Evolutionary conservation across 1,140 invertebrate genomes (phyloP), one percentile per base, ranked within the genome.

Genomic region (Zaprionus vittiger): DNA sequence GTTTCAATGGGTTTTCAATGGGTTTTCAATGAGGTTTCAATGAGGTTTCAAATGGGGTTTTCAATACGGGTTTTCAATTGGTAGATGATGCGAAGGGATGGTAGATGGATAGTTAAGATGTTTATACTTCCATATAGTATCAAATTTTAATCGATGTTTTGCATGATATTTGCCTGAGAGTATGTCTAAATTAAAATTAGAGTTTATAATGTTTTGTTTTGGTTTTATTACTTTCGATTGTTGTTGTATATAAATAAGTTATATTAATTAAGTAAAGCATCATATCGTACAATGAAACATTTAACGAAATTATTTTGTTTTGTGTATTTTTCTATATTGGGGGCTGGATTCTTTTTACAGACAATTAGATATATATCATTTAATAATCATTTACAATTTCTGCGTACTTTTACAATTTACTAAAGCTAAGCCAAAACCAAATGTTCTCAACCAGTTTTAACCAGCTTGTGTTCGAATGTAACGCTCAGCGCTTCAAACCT

Each of bases 221-320:
- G 69, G 63, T 73, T 77, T 77, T 73, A 77, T 73, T 77, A 73
- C 55, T 73, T 77, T 77, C 73, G 68, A 22, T 52, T 77, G 61
- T 85, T 83, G 81, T 79, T 87, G 81, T 79, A 86, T 79, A 86
- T 85, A 84, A 80, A 77, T 85, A 86, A 86, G 76, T 86, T 83
- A 84, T 85, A 82, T 47, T 47, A 77, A 80, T 79, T 75, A 79
- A 78, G 22, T 90, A 85, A 90, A 90, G 82, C 85, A 90, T 79
- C 68, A 78, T 89, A 90, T 90, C 73, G 84, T 91, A 91, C 87
- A 92, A 92, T 92, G 91, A 92, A 92, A 92, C 91, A 92, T 92
- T 92, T 92, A 92, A 92, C 91, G 91, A 92, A 92, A 89, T 91
- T 73, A 54, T 63, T 56, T 77, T 77, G 24, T 59, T 73, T 47